Evolutionary conservation across 2,113 vertebrate species (phyloP).

Genomic region (Pygoscelis adeliae): DNA sequence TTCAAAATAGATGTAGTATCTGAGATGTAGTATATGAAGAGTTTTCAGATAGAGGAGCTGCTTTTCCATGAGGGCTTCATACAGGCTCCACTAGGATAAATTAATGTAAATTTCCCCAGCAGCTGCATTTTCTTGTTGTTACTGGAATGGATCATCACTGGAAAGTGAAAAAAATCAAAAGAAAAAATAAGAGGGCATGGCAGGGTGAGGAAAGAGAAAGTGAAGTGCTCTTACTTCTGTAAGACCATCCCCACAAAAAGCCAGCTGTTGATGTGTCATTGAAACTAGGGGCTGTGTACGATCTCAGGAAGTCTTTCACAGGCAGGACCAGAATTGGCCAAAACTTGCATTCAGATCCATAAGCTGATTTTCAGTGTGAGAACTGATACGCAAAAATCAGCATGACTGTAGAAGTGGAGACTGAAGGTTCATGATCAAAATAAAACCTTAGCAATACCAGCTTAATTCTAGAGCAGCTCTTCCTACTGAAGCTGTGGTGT

Average conservation of each 20-base stretch:
- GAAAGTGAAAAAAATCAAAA: background rate
- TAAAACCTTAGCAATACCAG: background rate
- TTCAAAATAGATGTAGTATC: background rate
- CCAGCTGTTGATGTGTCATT: background rate
- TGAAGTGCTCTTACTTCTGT: background rate
- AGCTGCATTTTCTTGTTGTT: background rate
- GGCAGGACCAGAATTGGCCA: background rate
- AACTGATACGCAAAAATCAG: background rate
- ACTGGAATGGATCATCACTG: background rate
- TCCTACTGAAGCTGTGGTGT: background rate
- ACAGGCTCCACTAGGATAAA: background rate
- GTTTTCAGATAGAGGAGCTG: background rate
- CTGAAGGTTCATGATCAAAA: background rate
- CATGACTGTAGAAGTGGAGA: background rate
- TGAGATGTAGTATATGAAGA: background rate
- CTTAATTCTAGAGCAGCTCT: background rate
- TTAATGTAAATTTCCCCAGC: background rate
- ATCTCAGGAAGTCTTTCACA: background rate
- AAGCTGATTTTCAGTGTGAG: background rate
- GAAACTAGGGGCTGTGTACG: background rate
- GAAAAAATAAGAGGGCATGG: background rate
- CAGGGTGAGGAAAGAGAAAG: background rate
- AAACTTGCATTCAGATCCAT: background rate
- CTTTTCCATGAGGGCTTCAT: background rate
- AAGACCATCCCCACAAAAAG: background rate